Evolutionary conservation across 2,888 invertebrate genomes (phyloP).

Genomic region (Hydrotaea diabolus): DNA sequence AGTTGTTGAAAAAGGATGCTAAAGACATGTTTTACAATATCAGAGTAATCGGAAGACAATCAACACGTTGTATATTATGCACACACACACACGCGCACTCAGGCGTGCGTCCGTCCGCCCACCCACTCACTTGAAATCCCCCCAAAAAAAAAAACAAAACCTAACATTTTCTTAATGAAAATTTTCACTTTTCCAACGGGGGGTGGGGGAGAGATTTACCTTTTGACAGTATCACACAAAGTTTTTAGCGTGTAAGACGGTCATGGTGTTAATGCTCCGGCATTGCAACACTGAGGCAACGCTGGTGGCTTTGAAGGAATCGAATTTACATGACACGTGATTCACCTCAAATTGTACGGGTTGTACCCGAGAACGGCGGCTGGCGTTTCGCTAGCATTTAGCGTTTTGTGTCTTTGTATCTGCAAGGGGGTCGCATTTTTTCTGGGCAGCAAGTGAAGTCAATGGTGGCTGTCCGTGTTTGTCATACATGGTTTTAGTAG

Average conservation of each 20-base stretch:
- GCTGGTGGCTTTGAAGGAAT: constrained; percentile 53
- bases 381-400: constrained; percentile 16
- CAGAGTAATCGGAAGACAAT: constrained; percentile 55
- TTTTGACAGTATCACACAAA: background rate
- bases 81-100: constrained; percentile 11
- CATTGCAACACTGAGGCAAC: constrained; percentile 23
- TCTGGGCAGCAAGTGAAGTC: background rate
- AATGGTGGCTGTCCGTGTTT: constrained; percentile 23
- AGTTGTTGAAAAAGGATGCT: constrained; percentile 48
- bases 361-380: background rate
- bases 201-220: background rate
- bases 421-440: background rate
- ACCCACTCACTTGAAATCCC: too few relatives aligned
- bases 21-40: constrained; percentile 47
- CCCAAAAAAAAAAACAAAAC: background rate
- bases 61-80: constrained; percentile 55
- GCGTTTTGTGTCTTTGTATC: constrained; percentile 29
- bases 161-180: background rate
- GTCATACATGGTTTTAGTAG: background rate
- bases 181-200: constrained; percentile 17
- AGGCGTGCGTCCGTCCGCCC: background rate
- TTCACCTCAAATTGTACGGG: constrained; percentile 48
- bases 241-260: background rate
- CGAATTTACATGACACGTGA: constrained; percentile 66
- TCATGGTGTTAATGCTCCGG: constrained; percentile 24